Base-by-base conservation (phyloP, 2,113 vertebrate species). In the Charadrius vociferus region DNA sequence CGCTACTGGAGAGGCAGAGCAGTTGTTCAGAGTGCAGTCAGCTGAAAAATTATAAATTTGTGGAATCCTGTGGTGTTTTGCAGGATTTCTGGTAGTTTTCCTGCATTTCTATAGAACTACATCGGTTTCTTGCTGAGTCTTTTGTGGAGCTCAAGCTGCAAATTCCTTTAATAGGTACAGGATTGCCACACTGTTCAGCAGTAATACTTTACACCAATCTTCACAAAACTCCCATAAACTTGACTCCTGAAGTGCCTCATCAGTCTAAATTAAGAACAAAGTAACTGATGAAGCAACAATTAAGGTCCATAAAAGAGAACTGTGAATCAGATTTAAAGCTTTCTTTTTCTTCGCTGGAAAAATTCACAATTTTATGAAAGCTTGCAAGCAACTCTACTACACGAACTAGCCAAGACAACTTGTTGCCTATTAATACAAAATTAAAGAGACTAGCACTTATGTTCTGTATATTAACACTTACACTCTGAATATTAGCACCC, bases 31-130 rank as follows among this genome's bases (percentile, higher is more conserved):
- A 93, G 37, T 26, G 63, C 75, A 94, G 71, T 71, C 72, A 95
- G 63, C 21, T 84, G 82, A 93, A 81, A 96, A 96, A 92, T 24
- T 49, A 34, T 92, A 3, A 62, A 94, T 90, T 86, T 93, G 56
- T 81, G 65, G 47, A 92, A 95, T 84, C 47, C 86, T 74, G 63
- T 29, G 71, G 58, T 82, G 58, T 77, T 96, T 68, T 56, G 39
- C 62, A 83, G 66, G 41, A 94, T 36, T 92, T 93, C 67, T 90
- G n/a, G 63, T 37, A 81, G 49, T 93, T 83, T 92, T 67, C n/a
- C 50, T 6, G 1, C n/a, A 71, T 84, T 94, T 95, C 72, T 92
- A 74, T 36, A 78, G 41, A 80, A 86, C 32, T 78, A 86, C 59
- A 90, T 39, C 0, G 10, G 63, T 70, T 92, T 90, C 90, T 93